phyloP scores from a whole-genome alignment of 2,113 vertebrate genomes.

The Tenrec ecaudatus region DNA sequence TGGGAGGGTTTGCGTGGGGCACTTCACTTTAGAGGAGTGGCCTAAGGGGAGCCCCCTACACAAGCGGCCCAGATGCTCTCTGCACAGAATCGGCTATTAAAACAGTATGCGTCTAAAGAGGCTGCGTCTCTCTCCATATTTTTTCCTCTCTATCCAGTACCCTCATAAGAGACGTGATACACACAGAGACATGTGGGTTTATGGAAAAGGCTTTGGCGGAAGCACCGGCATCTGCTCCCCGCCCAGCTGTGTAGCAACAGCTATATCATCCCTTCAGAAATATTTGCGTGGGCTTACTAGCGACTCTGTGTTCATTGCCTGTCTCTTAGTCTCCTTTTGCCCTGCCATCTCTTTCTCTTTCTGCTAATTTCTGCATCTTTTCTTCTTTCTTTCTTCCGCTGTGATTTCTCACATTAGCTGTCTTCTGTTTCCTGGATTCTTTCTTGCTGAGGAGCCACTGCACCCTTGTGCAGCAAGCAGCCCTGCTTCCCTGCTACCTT shows the following conservation, averaged over 20 bases:
- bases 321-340: neutral
- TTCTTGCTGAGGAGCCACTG: slow-evolving; percentile 57
- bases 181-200: slow-evolving; percentile 57
- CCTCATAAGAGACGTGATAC: slow-evolving; percentile 6
- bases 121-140: neutral
- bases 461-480: slow-evolving; percentile 48
- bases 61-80: neutral
- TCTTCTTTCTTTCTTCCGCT: slow-evolving; percentile 36
- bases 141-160: neutral
- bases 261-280: slow-evolving; percentile 46
- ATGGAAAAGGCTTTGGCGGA: slow-evolving; percentile 47
- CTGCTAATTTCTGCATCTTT: neutral
- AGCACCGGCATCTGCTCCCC: slow-evolving; percentile 11
- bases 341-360: neutral
- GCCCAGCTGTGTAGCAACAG: slow-evolving; percentile 68
- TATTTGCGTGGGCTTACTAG: slow-evolving; percentile 55
- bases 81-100: neutral
- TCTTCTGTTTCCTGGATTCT: slow-evolving; percentile 73
- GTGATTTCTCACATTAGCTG: slow-evolving; percentile 67
- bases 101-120: too few species aligned
- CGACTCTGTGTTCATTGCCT: slow-evolving; percentile 36
- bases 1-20: neutral
- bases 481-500: slow-evolving; percentile 72
- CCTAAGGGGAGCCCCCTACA: neutral
- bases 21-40: neutral